Conservation (phyloP, 2,797 vertebrate genomes). For the Cyprinella venusta region DNA sequence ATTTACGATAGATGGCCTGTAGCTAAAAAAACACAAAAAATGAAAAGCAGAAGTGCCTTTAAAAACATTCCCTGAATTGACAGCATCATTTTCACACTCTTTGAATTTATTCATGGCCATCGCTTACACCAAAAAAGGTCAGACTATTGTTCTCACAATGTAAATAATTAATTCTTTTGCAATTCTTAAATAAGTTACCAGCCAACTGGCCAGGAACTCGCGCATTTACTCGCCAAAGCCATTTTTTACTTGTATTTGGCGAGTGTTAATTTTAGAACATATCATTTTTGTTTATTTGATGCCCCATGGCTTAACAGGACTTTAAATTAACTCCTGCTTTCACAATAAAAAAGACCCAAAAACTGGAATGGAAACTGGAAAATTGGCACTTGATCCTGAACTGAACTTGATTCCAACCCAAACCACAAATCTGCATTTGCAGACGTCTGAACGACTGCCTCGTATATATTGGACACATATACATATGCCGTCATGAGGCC, state of each 20-base stretch:
- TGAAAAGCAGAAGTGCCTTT: background rate
- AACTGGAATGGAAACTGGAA: constrained; percentile 40
- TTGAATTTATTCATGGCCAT: background rate
- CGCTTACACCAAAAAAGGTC: background rate
- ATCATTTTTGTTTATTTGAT: constrained; percentile 31
- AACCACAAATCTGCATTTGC: constrained; percentile 31
- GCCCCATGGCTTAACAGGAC: constrained; percentile 21
- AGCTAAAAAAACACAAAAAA: background rate
- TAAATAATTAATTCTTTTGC: background rate
- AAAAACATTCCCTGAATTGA: background rate
- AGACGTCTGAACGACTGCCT: constrained; percentile 25
- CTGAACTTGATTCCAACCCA: constrained; percentile 37
- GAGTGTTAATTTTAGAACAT: constrained; percentile 26
- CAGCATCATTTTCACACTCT: background rate
- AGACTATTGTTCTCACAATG: background rate
- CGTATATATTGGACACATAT: constrained; percentile 33
- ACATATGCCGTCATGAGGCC: constrained; percentile 15
- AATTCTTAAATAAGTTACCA: background rate
- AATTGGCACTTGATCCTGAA: constrained; percentile 25
- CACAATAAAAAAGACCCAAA: constrained; percentile 18
- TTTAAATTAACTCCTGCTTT: constrained; percentile 32
- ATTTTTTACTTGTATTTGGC: constrained; percentile 8
- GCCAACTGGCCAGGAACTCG: background rate
- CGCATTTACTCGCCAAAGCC: background rate
- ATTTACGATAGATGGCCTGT: background rate